Conservation (phyloP, 1,140 invertebrate genomes). For the Micrasema minimum region DNA sequence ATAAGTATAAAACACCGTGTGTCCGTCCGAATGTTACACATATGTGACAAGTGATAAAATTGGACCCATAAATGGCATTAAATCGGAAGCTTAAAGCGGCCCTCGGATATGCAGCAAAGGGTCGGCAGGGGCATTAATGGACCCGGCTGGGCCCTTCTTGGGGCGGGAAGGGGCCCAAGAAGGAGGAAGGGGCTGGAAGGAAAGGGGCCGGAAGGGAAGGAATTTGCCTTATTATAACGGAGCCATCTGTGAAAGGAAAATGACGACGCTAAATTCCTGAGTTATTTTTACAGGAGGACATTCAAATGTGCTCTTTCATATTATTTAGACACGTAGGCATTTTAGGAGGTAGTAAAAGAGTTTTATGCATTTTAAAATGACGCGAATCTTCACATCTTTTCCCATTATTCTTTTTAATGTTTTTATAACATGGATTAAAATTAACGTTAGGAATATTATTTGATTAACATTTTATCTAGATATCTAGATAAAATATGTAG, state of each 20-base stretch:
- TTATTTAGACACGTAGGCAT: not conserved
- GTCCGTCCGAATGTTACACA: conserved; percentile 28
- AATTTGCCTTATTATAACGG: conserved; percentile 35
- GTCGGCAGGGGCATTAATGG: conserved; percentile 41
- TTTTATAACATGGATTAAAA: conserved; percentile 9
- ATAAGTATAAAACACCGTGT: conserved; percentile 14
- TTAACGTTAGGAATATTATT: no score
- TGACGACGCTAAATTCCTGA: conserved; percentile 28
- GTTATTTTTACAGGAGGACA: conserved; percentile 20
- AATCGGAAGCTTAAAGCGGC: conserved; percentile 48
- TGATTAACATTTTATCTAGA: no score
- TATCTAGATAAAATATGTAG: no score
- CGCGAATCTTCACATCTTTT: not conserved
- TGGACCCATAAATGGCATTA: conserved; percentile 46
- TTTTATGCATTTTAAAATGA: no score
- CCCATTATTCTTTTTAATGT: not conserved
- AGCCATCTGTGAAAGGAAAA: conserved; percentile 35
- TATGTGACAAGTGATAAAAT: conserved; percentile 46
- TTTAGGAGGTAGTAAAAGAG: not conserved
- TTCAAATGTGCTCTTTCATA: conserved; percentile 5
- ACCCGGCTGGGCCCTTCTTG: not conserved
- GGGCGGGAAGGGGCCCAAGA: no score
- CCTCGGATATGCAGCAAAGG: conserved; percentile 45
- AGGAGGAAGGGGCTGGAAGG: no score
- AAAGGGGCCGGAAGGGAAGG: conserved; percentile 4